Evolutionary conservation across 2,888 invertebrate genomes (phyloP).

Genomic region (Folsomia manolachei): DNA sequence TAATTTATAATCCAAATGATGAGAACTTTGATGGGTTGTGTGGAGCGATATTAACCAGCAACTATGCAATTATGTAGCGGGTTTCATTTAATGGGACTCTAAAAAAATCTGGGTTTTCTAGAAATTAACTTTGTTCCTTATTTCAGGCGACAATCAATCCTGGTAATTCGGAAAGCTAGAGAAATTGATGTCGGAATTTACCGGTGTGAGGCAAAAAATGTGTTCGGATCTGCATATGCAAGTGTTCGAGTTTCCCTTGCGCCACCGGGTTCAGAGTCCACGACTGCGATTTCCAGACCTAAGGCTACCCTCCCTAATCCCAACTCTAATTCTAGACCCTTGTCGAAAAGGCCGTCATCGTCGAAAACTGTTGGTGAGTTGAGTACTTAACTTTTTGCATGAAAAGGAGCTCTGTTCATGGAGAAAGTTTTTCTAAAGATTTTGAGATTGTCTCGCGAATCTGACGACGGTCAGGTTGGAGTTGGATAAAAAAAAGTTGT

Average conservation of each 20-base stretch:
- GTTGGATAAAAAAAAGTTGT: not conserved
- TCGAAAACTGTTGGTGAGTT: slow-evolving; percentile 46
- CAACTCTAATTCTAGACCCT: slow-evolving; percentile 9
- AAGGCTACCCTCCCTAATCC: not conserved
- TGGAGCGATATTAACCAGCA: not conserved
- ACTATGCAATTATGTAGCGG: not conserved
- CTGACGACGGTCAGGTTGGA: not conserved
- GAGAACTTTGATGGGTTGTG: not conserved
- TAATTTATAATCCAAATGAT: slow-evolving; percentile 1
- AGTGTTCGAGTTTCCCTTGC: slow-evolving; percentile 42
- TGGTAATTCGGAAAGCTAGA: slow-evolving; percentile 50
- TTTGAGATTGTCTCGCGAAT: not conserved
- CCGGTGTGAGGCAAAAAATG: slow-evolving; percentile 50
- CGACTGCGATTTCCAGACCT: not conserved
- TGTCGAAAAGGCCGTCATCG: slow-evolving; percentile 25
- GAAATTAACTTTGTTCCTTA: too few species aligned
- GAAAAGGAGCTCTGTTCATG: not conserved
- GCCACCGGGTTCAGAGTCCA: slow-evolving; percentile 24
- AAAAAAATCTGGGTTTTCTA: too few species aligned
- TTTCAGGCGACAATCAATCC: slow-evolving; percentile 49
- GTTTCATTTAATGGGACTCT: not conserved
- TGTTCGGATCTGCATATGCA: slow-evolving; percentile 48
- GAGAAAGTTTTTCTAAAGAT: not conserved
- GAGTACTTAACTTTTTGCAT: too few species aligned
- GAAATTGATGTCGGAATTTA: slow-evolving; percentile 48